Percentiles rank a stretch among this genome's conserved stretches.
Conservation (phyloP, 2,888 invertebrate species). For the Pasiphila rectangulata region DNA sequence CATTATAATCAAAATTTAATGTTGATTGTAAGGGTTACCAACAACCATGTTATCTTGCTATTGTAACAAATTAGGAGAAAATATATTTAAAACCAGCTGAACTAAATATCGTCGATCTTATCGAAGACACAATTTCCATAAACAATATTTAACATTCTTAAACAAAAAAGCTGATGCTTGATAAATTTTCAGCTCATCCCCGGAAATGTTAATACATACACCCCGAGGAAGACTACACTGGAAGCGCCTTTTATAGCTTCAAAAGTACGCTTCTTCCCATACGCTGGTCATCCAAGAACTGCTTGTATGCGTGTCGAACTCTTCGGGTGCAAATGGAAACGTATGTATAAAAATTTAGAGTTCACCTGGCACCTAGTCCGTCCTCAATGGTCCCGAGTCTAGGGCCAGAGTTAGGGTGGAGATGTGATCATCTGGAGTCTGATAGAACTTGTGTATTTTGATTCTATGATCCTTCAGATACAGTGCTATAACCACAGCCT, state of each 20-base stretch:
- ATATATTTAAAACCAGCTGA: too few relatives aligned
- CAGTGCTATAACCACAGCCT: too few relatives aligned
- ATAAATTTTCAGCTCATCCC: constrained; percentile 83
- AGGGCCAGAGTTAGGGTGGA: background rate
- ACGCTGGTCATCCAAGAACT: constrained; percentile 90
- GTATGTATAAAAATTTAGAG: constrained; percentile 53
- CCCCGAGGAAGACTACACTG: constrained; percentile 85
- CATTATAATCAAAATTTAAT: too few relatives aligned
- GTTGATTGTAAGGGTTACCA: too few relatives aligned
- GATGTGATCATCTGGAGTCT: too few relatives aligned
- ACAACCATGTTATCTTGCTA: too few relatives aligned
- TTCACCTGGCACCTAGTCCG: constrained; percentile 10
- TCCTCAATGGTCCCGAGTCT: background rate
- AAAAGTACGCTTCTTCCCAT: constrained; percentile 92
- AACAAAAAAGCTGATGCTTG: background rate
- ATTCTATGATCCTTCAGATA: too few relatives aligned
- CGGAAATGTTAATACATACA: constrained; percentile 89
- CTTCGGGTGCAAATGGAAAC: constrained; percentile 88
- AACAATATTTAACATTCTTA: too few relatives aligned
- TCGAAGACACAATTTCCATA: too few relatives aligned
- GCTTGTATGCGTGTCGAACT: constrained; percentile 96
- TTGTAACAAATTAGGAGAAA: too few relatives aligned
- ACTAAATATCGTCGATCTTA: too few relatives aligned
- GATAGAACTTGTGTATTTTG: too few relatives aligned
- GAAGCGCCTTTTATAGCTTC: constrained; percentile 93